Evolutionary conservation across 1,140 invertebrate genomes (phyloP).

Genomic region (Vanessa tameamea): DNA sequence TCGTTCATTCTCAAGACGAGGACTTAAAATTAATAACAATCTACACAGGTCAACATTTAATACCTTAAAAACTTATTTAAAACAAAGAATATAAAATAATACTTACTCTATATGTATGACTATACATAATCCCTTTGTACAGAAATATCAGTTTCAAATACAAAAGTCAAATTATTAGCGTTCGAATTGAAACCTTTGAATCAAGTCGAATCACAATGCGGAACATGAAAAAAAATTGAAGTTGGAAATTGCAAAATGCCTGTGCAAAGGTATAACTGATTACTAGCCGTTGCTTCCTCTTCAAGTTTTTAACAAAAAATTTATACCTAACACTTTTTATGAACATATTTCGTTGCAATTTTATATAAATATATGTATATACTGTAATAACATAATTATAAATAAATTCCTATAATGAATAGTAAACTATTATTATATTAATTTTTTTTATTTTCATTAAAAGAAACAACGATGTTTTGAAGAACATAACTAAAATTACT

Average conservation of each 20-base stretch:
- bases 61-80: no score
- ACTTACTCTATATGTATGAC: no score
- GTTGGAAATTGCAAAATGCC: background rate
- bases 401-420: no score
- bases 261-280: conserved; percentile 17
- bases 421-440: no score
- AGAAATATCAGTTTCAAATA: background rate
- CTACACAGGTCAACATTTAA: no score
- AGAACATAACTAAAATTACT: no score
- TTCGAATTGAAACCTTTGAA: background rate
- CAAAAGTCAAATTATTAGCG: background rate
- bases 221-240: conserved; percentile 13
- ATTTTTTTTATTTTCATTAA: no score
- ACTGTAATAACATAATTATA: background rate
- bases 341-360: background rate
- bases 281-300: conserved; percentile 28
- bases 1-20: no score
- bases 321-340: conserved; percentile 6
- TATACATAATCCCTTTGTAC: no score
- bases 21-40: no score
- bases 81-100: no score
- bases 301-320: conserved; percentile 14
- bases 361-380: background rate
- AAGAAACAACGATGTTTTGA: no score
- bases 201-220: background rate